Percentiles rank a stretch among this genome's conserved stretches.
Conservation (phyloP, 2,888 invertebrate species). For the Tanytarsus gracilentus region DNA sequence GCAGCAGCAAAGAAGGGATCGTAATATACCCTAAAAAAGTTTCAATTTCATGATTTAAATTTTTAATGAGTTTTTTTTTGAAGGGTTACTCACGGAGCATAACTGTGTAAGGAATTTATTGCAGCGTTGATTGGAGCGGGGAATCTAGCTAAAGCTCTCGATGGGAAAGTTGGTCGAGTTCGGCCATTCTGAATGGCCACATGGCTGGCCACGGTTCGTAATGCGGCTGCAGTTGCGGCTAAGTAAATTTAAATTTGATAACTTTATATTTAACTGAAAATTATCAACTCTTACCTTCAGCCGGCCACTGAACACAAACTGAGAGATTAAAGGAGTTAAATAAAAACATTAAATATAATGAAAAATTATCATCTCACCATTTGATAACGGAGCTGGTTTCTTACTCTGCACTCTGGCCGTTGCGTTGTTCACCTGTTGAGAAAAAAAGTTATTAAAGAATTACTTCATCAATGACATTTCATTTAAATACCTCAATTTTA, state of each 20-base stretch:
- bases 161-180: conserved; percentile 55
- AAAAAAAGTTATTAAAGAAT: conserved; percentile 26
- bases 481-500: conserved; percentile 96
- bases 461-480: not conserved
- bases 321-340: conserved; percentile 39
- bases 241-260: conserved; percentile 30
- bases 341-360: not conserved
- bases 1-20: conserved; percentile 92
- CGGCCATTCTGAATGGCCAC: conserved; percentile 75
- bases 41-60: too few relatives aligned
- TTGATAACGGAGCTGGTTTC: conserved; percentile 86
- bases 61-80: conserved; percentile 9
- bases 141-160: conserved; percentile 57
- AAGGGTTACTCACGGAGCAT: conserved; percentile 73
- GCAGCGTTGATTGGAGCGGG: conserved; percentile 51
- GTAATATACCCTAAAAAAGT: conserved; percentile 80
- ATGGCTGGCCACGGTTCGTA: conserved; percentile 77
- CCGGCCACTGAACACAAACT: conserved; percentile 88
- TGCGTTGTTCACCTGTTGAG: conserved; percentile 91
- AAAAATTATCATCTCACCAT: conserved; percentile 58
- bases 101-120: conserved; percentile 75
- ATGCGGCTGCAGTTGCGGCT: conserved; percentile 57
- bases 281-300: conserved; percentile 61
- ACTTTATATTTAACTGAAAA: not conserved
- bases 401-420: conserved; percentile 99